These are phyloP conservation scores for Ypsolopha scabrella DNA, from an alignment of 2,888 invertebrate species.

Conservation along the genomic window DNA sequence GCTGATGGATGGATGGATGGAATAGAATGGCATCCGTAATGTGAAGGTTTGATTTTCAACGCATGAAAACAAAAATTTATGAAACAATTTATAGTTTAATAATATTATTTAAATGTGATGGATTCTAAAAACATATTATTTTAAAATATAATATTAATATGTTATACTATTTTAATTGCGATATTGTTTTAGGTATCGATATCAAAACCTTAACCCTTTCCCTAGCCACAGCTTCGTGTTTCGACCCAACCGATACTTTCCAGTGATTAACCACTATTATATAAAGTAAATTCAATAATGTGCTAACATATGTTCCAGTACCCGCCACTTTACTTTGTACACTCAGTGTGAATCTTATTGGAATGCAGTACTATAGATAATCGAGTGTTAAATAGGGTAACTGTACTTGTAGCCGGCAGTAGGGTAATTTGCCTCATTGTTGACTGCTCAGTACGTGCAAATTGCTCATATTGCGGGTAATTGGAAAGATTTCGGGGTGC, in stretches of 20 bases:
- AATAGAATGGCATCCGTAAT: no score
- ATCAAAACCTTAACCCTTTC: constrained; percentile 15
- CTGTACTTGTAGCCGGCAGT: not conserved
- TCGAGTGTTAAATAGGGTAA: not conserved
- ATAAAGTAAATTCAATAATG: constrained; percentile 71
- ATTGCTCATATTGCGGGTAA: constrained; percentile 57
- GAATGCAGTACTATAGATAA: not conserved
- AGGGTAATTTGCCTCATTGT: constrained; percentile 44
- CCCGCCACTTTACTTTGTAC: not conserved
- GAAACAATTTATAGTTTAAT: no score
- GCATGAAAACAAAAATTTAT: no score
- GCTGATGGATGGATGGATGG: no score
- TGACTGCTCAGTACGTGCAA: constrained; percentile 44
- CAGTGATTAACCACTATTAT: constrained; percentile 68
- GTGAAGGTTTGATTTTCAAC: no score
- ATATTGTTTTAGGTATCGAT: constrained; percentile 13
- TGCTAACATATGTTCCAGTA: constrained; percentile 1
- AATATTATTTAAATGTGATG: no score
- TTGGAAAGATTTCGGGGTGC: constrained; percentile 44
- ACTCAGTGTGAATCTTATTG: not conserved
- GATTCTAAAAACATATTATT: no score
- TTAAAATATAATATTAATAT: no score
- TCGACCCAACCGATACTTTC: constrained; percentile 43
- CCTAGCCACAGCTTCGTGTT: constrained; percentile 40
- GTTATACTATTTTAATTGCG: no score